Percentiles rank a stretch among this genome's conserved stretches.
phyloP scores from a whole-genome alignment of 1,140 invertebrate species.

The Lethocerus indicus region DNA sequence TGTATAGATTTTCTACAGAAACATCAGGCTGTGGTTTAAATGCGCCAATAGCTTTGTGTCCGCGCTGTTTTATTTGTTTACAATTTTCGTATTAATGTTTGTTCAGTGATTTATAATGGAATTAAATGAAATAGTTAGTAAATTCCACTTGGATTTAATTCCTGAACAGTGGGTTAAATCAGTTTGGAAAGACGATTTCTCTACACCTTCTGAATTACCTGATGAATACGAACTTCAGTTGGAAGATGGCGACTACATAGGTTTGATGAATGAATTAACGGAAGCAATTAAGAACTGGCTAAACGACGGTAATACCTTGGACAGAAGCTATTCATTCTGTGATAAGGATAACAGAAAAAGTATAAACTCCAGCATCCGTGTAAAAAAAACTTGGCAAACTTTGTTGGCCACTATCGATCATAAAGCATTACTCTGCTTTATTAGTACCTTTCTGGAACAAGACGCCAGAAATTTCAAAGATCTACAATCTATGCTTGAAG shows the following conservation, averaged over 20 bases:
- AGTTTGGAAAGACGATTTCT: constrained; percentile 30
- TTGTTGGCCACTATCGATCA: constrained; percentile 30
- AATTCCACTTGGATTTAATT: constrained; percentile 24
- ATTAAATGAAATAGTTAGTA: too few species aligned
- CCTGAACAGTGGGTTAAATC: constrained; percentile 29
- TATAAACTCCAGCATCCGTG: constrained; percentile 19
- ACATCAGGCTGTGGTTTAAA: too few species aligned
- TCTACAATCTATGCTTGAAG: constrained; percentile 23
- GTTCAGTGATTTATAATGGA: too few species aligned
- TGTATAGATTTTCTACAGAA: too few species aligned
- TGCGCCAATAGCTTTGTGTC: too few species aligned
- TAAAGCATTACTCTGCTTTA: constrained; percentile 28
- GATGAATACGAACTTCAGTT: constrained; percentile 26
- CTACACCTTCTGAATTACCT: constrained; percentile 27
- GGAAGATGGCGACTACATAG: constrained; percentile 23
- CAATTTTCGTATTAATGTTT: too few species aligned
- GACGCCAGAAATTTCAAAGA: constrained; percentile 25
- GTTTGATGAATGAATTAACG: constrained; percentile 22
- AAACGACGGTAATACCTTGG: not conserved
- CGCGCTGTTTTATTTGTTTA: too few species aligned
- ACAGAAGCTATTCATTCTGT: too few species aligned
- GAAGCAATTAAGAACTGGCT: constrained; percentile 22
- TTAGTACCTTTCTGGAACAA: constrained; percentile 30
- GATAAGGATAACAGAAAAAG: not conserved
- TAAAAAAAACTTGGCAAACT: constrained; percentile 29